Evolutionary conservation across 2,888 invertebrate species (phyloP), one percentile per base, ranked within the genome.

Genomic region (Phortica magna): DNA sequence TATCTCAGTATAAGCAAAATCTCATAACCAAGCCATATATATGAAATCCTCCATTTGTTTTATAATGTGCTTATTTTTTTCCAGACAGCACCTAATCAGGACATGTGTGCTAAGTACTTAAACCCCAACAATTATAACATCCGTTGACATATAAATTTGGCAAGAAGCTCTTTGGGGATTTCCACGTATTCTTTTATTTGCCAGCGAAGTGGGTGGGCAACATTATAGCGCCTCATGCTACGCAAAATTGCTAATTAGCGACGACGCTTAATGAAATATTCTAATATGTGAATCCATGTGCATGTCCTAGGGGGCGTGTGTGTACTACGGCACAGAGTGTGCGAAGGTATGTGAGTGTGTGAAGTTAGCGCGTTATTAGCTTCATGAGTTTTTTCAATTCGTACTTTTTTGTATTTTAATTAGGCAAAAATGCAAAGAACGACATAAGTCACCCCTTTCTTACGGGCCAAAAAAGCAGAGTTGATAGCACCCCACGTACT

Each of bases 401-500:
- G 61, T 55, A 61, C 17, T 42, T 73, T 73, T 48, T 22, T 75
- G 67, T 70, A 48, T 74, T 70, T 65, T 74, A 70, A 57, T 70
- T 70, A 70, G 70, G 53, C 70, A 70, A 70, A 70, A 70, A 53
- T 70, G 53, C 22, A 53, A 53, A 53, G 48, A 3, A 70, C 53
- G 42, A 70, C n/a, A 19, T 5, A 48, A 48, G 48, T 53, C 41
- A 53, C 70, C 70, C 70, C 31, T 7, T 48, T 42, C 7, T 39
- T 39, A 10, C 41, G 2, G 12, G 7, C 10, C 39, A 14, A 41
- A 31, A 31, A 31, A 65, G 65, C 31, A 31, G 48, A 76, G 78
- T 78, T 81, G 79, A 82, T 82, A 79, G 78, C 79, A 80, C 82
- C 82, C 81, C 79, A 78, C 77, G 76, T 80, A 79, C 77, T 77